phyloP scores from a whole-genome alignment of 2,888 invertebrate species.

The Nomada lathburiana region DNA sequence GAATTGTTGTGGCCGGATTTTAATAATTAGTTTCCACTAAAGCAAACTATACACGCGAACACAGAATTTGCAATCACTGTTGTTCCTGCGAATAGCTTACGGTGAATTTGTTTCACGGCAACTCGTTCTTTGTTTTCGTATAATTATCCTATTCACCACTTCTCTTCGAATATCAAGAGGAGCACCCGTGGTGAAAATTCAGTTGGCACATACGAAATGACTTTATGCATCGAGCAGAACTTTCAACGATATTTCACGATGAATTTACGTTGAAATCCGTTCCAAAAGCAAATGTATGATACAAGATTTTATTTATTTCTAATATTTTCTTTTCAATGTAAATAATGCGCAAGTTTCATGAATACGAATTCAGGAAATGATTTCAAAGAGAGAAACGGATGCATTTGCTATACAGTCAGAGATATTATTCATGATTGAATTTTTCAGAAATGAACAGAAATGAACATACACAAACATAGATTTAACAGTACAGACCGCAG shows the following conservation, averaged over 20 bases:
- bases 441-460: too few relatives aligned
- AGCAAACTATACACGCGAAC: slow-evolving; percentile 2
- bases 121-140: slow-evolving; percentile 2
- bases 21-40: slow-evolving; percentile 1
- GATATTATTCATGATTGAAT: too few relatives aligned
- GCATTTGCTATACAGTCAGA: too few relatives aligned
- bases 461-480: too few relatives aligned
- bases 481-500: too few relatives aligned
- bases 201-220: slow-evolving; percentile 4
- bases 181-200: background rate
- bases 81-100: slow-evolving; percentile 3
- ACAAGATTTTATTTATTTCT: too few relatives aligned
- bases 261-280: background rate
- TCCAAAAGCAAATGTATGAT: background rate
- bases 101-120: slow-evolving; percentile 17
- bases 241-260: background rate
- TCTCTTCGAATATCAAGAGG: background rate
- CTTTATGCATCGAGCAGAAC: background rate
- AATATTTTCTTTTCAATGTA: too few relatives aligned
- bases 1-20: slow-evolving; percentile 9
- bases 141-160: slow-evolving; percentile 46
- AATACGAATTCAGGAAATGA: too few relatives aligned
- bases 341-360: too few relatives aligned
- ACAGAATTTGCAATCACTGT: slow-evolving; percentile 7
- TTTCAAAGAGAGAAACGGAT: too few relatives aligned